Conservation (phyloP, 2,113 vertebrate species). For the Apus apus region DNA sequence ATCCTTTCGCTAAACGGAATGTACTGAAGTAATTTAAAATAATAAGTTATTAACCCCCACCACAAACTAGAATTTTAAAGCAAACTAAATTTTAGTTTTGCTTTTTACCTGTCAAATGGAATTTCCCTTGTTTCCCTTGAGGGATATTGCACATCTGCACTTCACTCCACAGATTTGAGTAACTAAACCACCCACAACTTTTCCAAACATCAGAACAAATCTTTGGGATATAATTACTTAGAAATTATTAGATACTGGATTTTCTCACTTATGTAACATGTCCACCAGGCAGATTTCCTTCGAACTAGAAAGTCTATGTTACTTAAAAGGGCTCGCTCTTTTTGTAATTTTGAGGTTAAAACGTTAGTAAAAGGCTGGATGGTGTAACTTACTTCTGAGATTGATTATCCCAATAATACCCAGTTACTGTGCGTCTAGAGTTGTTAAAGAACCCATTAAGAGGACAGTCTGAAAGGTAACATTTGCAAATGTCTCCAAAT, state of each 20-base stretch:
- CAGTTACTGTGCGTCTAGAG: conserved; percentile 55
- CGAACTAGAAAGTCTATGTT: background rate
- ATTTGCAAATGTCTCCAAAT: conserved; percentile 66
- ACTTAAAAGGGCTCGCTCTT: background rate
- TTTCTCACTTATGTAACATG: background rate
- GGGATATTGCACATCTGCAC: background rate
- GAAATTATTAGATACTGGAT: background rate
- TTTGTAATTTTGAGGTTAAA: conserved; percentile 29
- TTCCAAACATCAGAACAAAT: background rate
- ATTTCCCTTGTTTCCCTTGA: background rate
- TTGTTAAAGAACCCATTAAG: conserved; percentile 61
- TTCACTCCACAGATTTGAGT: background rate
- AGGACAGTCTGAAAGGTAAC: conserved; percentile 53
- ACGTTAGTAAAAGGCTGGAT: conserved; percentile 26
- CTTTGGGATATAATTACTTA: background rate
- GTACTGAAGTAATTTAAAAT: background rate
- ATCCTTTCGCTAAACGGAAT: background rate
- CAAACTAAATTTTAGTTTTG: background rate
- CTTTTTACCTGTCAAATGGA: background rate
- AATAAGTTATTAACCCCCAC: background rate
- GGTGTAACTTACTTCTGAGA: conserved; percentile 34
- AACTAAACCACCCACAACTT: background rate
- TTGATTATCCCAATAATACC: conserved; percentile 49
- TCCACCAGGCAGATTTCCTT: background rate
- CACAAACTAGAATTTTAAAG: background rate